phyloP scores from a whole-genome alignment of 2,797 vertebrate genomes.

The Spheniscus humboldti region DNA sequence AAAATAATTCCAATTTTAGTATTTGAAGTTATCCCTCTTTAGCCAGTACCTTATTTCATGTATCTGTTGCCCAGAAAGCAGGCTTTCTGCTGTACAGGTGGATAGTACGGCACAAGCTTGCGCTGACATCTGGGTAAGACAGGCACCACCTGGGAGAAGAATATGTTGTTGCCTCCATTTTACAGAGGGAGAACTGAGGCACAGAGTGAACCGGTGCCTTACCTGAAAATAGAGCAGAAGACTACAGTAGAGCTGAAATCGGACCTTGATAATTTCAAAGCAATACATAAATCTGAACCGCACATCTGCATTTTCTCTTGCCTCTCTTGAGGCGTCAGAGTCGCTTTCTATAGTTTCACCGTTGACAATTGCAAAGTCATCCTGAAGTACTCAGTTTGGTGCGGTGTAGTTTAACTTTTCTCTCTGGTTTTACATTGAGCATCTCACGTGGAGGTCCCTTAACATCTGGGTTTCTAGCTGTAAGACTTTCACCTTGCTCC shows the following conservation, averaged over 20 bases:
- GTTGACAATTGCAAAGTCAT: conserved; percentile 34
- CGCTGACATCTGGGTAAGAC: neutral
- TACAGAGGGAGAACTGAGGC: neutral
- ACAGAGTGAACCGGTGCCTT: neutral
- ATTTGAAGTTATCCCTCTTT: neutral
- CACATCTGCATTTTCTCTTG: neutral
- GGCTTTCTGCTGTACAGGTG: neutral
- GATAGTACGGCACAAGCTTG: neutral
- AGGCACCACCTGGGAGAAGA: neutral
- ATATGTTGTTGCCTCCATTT: neutral
- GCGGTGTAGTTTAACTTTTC: neutral
- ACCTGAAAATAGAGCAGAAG: neutral
- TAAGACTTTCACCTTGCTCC: neutral
- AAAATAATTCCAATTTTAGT: neutral
- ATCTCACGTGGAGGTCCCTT: conserved; percentile 57
- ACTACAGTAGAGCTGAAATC: neutral
- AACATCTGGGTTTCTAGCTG: conserved; percentile 73
- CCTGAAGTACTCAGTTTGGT: neutral
- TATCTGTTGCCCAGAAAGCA: neutral
- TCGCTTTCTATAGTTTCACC: neutral
- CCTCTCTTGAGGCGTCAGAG: neutral
- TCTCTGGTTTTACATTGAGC: conserved; percentile 19
- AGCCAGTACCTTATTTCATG: fast-evolving
- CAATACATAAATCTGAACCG: no score
- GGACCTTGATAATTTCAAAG: neutral